Base-by-base conservation (phyloP, 2,888 invertebrate species). In the Antheraea yamamai region DNA sequence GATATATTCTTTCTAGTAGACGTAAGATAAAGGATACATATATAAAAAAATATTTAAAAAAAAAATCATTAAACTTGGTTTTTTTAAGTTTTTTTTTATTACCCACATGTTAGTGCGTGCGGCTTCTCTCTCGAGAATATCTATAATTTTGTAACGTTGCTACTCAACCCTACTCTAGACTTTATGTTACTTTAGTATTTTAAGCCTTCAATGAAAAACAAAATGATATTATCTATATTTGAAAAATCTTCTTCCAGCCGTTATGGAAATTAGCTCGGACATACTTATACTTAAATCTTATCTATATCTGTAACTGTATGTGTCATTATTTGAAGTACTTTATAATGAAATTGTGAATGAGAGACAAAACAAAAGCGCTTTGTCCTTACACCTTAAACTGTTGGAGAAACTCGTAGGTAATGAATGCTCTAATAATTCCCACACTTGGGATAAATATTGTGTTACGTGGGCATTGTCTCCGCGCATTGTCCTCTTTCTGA, bases 381-480 rank as follows among this genome's bases (percentile, higher is more conserved):
- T 66, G 30, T 30, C 30, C 30, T 66, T 16, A 75, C 73, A 74
- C 72, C 75, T 74, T 74, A 70, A 73, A 76, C 73, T 74, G 73
- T 78, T 73, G 76, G 77, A 71, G 74, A 73, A 74, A 66, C 73
- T 73, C 26, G 55, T 23, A 23, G 20, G 55, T 55, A 14, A 23
- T 58, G 47, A 75, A 75, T 88, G 92, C 90, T 92, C 92, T 91
- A 89, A 88, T 93, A 89, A 88, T 87, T 88, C 85, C 87, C 87
- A 88, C 87, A 86, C 82, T 85, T 77, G 82, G 74, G 75, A 75
- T 76, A 74, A 79, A 84, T 89, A 89, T 93, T 85, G 81, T 77
- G 83, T 92, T 90, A 88, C 92, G 77, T 78, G 81, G 81, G 84
- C 84, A 90, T 93, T 91, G 91, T 92, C 80, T 82, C 81, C 77